A percentile compares a stretch with the other conserved stretches of the same genome.
phyloP scores from a whole-genome alignment of 1,140 invertebrate species.

The Hydropsyche tenuis region DNA sequence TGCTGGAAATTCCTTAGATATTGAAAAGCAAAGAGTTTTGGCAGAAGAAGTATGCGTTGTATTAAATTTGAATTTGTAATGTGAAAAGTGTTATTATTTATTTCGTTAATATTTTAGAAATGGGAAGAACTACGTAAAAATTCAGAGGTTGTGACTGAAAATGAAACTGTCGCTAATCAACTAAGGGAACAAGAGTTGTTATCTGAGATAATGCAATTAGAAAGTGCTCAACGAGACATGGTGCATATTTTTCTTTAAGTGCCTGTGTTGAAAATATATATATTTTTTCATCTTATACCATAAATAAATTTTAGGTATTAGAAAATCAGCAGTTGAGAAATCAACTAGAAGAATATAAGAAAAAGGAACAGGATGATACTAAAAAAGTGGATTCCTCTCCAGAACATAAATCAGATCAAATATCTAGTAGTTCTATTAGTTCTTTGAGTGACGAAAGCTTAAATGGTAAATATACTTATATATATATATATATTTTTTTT shows the following conservation, averaged over 20 bases:
- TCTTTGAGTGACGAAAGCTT: background rate
- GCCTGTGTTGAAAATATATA: too few relatives aligned
- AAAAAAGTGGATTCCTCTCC: constrained; percentile 10
- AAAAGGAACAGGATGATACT: background rate
- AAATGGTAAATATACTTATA: background rate
- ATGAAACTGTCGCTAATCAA: constrained; percentile 59
- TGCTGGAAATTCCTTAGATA: constrained; percentile 63
- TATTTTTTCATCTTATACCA: constrained; percentile 1
- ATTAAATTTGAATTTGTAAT: too few relatives aligned
- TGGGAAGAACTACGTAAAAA: constrained; percentile 57
- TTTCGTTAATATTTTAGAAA: constrained; percentile 52
- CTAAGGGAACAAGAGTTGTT: constrained; percentile 63
- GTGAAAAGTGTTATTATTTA: too few relatives aligned
- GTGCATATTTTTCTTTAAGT: constrained; percentile 54
- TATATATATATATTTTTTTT: too few relatives aligned
- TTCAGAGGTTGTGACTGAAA: constrained; percentile 56
- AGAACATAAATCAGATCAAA: constrained; percentile 23
- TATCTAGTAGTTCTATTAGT: background rate
- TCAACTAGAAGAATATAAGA: constrained; percentile 64
- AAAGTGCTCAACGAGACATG: constrained; percentile 65
- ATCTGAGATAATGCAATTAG: constrained; percentile 66
- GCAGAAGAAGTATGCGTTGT: constrained; percentile 56
- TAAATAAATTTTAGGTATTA: constrained; percentile 56
- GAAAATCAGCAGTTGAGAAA: constrained; percentile 63
- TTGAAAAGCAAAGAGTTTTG: constrained; percentile 62